Conservation (phyloP, 2,888 invertebrate genomes). For the Drosophila melanocephala region DNA sequence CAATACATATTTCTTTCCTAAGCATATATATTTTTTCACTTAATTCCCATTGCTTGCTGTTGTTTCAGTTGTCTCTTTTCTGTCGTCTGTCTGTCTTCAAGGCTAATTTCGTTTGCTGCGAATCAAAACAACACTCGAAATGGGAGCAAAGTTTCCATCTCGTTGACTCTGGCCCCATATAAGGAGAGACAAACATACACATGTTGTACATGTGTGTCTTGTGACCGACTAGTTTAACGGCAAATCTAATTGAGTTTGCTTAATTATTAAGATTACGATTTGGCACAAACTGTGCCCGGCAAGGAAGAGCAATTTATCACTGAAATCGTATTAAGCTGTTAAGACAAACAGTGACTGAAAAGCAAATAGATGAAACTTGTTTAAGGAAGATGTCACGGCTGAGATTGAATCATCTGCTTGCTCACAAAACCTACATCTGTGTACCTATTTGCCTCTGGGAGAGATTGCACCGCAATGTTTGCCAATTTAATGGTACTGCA, state of each 20-base stretch:
- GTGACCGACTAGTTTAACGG: conserved; percentile 49
- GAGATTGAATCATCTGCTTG: conserved; percentile 40
- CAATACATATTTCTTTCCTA: background rate
- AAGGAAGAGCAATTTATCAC: conserved; percentile 59
- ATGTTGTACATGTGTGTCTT: background rate
- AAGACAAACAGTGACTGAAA: conserved; percentile 24
- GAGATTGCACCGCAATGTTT: conserved; percentile 21
- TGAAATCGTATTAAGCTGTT: conserved; percentile 49
- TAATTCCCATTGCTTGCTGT: conserved; percentile 1
- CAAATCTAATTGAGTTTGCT: conserved; percentile 75
- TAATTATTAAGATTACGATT: conserved; percentile 76
- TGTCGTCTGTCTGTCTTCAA: conserved; percentile 19
- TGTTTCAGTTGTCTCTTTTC: conserved; percentile 9
- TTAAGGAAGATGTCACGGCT: conserved; percentile 15
- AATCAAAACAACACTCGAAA: conserved; percentile 51
- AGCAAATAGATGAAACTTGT: conserved; percentile 40
- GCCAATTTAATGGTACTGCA: conserved; percentile 20
- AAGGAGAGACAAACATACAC: conserved; percentile 1
- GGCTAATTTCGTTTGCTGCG: conserved; percentile 41
- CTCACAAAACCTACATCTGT: background rate
- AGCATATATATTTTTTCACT: background rate
- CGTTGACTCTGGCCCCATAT: conserved; percentile 18
- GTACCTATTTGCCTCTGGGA: conserved; percentile 19
- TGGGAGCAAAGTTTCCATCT: conserved; percentile 26
- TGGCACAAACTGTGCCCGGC: conserved; percentile 42